Evolutionary conservation across 2,888 invertebrate species (phyloP).

Genomic region (Poecilobothrus nobilitatus): DNA sequence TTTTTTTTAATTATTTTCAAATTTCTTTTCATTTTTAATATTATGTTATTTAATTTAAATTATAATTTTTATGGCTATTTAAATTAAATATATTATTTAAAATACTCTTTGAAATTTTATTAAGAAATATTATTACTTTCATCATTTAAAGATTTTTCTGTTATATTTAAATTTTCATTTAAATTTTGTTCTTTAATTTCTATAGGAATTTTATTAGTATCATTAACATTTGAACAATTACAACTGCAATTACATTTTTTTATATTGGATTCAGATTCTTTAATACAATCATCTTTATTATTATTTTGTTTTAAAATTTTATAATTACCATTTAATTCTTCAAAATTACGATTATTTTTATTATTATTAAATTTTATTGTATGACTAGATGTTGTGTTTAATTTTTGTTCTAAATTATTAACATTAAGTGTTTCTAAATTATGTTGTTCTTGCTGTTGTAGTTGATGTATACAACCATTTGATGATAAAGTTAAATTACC

Average conservation of each 20-base stretch:
- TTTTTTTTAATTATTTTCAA: too few species aligned
- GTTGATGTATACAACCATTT: neutral
- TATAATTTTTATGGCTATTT: too few species aligned
- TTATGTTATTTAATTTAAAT: too few species aligned
- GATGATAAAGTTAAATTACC: neutral
- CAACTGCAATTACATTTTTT: neutral
- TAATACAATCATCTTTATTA: neutral
- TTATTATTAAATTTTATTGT: slow-evolving; percentile 1
- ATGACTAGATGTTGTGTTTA: neutral
- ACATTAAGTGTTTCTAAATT: neutral
- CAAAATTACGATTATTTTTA: neutral
- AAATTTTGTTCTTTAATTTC: too few species aligned
- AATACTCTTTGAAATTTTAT: too few species aligned
- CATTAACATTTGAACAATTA: neutral
- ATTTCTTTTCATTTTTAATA: too few species aligned
- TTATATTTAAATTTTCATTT: too few species aligned
- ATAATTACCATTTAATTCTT: slow-evolving; percentile 1
- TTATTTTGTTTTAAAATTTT: neutral
- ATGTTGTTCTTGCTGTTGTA: neutral
- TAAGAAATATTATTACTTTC: too few species aligned
- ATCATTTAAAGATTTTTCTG: too few species aligned
- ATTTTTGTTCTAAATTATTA: too few species aligned
- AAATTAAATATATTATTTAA: too few species aligned
- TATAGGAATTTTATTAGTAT: neutral
- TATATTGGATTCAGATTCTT: neutral